Conservation (phyloP, 2,888 invertebrate species). For the Drosophila leonis region DNA sequence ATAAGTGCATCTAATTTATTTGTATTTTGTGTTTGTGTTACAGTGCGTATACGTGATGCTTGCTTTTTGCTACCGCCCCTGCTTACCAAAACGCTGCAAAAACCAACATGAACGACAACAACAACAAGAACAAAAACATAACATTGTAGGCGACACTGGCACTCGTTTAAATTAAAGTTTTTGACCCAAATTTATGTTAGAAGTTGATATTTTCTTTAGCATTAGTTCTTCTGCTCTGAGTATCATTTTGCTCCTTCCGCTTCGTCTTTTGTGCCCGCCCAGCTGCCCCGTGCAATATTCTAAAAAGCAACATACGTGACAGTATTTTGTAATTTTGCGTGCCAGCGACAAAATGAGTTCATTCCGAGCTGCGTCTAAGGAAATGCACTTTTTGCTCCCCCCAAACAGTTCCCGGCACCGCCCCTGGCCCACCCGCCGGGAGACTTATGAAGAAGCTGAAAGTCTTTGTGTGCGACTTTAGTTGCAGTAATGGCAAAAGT, state of each 20-base stretch:
- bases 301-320: constrained; percentile 81
- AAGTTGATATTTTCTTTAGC: constrained; percentile 75
- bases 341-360: constrained; percentile 71
- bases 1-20: constrained; percentile 81
- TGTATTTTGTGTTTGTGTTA: constrained; percentile 76
- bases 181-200: constrained; percentile 80
- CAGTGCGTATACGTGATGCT: constrained; percentile 74
- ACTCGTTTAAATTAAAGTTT: constrained; percentile 80
- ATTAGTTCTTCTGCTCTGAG: constrained; percentile 33
- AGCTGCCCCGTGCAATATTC: constrained; percentile 61
- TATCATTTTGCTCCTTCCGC: constrained; percentile 2
- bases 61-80: constrained; percentile 32
- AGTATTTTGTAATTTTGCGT: constrained; percentile 74
- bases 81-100: constrained; percentile 29
- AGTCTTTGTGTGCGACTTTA: constrained; percentile 51
- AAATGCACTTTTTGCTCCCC: constrained; percentile 48
- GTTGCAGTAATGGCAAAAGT: constrained; percentile 57
- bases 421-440: not conserved
- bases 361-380: constrained; percentile 56
- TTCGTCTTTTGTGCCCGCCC: constrained; percentile 18
- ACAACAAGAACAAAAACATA: constrained; percentile 37
- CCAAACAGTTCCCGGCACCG: not conserved
- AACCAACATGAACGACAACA: constrained; percentile 38
- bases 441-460: constrained; percentile 46
- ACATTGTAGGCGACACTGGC: constrained; percentile 64